Base-by-base conservation (phyloP, 92 coral and sea anemone species). In the Galaxea fascicularis region DNA sequence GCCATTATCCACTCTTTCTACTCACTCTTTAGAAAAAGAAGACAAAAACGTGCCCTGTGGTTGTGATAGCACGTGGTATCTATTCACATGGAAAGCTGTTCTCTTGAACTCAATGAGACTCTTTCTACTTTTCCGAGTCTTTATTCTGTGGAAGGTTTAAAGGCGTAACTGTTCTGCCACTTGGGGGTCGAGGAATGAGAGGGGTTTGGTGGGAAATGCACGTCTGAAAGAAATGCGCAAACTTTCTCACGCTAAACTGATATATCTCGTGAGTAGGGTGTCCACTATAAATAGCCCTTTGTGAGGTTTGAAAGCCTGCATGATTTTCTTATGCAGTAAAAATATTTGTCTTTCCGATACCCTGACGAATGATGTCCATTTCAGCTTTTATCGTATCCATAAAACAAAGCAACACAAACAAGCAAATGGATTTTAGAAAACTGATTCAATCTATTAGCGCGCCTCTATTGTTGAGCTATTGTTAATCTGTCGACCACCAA, bases 351-450 rank as follows among this genome's bases (percentile, higher is more conserved):
- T 89, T 70, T 64, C 86, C 73, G 83, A 82, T 31, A 51, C 59
- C 45, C 29, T 64, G 92, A 72, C 85, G 89, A 89, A 52, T 77
- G 89, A 89, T 89, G 86, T 84, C 89, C 89, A 84, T 89, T 91
- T 72, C 80, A 82, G 88, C 85, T 92, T 93, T 93, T 91, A 89
- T 93, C 97, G 90, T 89, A 91, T 78, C 77, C 86, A 84, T 63
- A 87, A 82, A 89, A 91, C 88, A 90, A 86, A 85, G 82, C 70
- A 71, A 78, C 44, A 68, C 91, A 93, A 93, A 93, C 90, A 93
- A 30, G 65, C 71, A 93, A 93, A 93, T 85, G 92, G 86, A 77
- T 73, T 81, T 85, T 83, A 27, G 78, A 65, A 89, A 89, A 82
- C 71, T 35, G 79, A 77, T 77, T 68, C 87, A 78, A 65, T 82